Percentiles rank a stretch among this genome's conserved stretches.
Evolutionary conservation across 2,113 vertebrate genomes (phyloP).

Genomic region (Crotophaga sulcirostris): DNA sequence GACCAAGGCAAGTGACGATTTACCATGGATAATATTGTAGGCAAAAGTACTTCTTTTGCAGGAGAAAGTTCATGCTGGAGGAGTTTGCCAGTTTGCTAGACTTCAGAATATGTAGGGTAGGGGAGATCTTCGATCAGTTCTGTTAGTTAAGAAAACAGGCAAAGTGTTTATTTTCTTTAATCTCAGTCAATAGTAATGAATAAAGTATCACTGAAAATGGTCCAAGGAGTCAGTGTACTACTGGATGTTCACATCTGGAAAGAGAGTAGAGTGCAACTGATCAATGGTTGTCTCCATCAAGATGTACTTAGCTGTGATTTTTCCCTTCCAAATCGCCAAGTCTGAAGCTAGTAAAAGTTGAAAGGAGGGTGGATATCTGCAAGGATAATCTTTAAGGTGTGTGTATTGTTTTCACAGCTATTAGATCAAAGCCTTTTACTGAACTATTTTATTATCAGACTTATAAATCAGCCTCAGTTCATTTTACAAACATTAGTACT

Average conservation of each 20-base stretch:
- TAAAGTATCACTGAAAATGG: not conserved
- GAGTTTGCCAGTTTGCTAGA: not conserved
- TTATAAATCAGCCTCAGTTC: constrained; percentile 70
- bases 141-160: not conserved
- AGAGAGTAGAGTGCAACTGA: not conserved
- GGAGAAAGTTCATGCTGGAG: not conserved
- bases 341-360: constrained; percentile 61
- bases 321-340: not conserved
- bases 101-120: not conserved
- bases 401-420: constrained; percentile 60
- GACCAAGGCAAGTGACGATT: not conserved
- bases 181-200: not conserved
- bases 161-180: not conserved
- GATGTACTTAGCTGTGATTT: not conserved
- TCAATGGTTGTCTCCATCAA: not conserved
- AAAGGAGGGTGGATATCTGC: constrained; percentile 62
- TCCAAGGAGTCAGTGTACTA: not conserved
- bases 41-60: not conserved
- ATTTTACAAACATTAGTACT: constrained; percentile 67
- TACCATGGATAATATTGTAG: not conserved
- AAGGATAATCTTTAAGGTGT: constrained; percentile 65
- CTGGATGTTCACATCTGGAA: not conserved
- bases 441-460: constrained; percentile 71
- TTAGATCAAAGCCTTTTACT: constrained; percentile 66
- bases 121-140: not conserved